Evolutionary conservation across 2,888 invertebrate species (phyloP).

Genomic region (Netelia melanura): DNA sequence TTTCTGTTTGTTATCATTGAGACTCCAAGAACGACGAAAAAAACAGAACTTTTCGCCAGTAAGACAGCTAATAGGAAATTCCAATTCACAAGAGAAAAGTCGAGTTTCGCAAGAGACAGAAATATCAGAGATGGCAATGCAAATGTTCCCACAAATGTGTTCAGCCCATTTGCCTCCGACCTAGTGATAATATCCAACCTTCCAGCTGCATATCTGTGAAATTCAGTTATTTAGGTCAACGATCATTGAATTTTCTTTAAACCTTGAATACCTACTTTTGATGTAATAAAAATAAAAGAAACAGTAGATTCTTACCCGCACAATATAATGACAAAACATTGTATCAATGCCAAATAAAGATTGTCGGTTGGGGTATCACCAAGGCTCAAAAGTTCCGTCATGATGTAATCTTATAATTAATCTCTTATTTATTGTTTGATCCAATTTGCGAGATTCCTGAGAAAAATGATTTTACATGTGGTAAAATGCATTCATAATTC

Average conservation of each 20-base stretch:
- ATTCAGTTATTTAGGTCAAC: not conserved
- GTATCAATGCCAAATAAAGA: constrained; percentile 95
- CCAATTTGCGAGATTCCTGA: constrained; percentile 23
- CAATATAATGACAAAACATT: constrained; percentile 96
- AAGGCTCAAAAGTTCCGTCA: constrained; percentile 45
- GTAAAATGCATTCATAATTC: not conserved
- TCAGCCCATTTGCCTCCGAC: constrained; percentile 95
- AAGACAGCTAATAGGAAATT: constrained; percentile 94
- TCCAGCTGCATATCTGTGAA: constrained; percentile 92
- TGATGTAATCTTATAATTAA: constrained; percentile 2
- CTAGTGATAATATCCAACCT: constrained; percentile 93
- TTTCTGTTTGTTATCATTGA: constrained; percentile 93
- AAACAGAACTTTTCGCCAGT: constrained; percentile 94
- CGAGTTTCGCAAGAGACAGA: constrained; percentile 93
- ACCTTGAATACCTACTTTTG: not conserved
- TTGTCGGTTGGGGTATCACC: constrained; percentile 88
- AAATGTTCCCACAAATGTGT: constrained; percentile 97
- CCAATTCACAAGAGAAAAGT: constrained; percentile 95
- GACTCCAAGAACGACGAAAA: constrained; percentile 91
- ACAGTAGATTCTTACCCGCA: constrained; percentile 89
- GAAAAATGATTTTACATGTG: not conserved
- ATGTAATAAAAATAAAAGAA: constrained; percentile 2
- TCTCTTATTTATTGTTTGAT: constrained; percentile 3
- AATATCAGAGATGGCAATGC: constrained; percentile 97
- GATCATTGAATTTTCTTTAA: not conserved